These are phyloP conservation scores for Bembecia ichneumoniformis DNA, from an alignment of 2,888 invertebrate genomes.

Conservation along the genomic window DNA sequence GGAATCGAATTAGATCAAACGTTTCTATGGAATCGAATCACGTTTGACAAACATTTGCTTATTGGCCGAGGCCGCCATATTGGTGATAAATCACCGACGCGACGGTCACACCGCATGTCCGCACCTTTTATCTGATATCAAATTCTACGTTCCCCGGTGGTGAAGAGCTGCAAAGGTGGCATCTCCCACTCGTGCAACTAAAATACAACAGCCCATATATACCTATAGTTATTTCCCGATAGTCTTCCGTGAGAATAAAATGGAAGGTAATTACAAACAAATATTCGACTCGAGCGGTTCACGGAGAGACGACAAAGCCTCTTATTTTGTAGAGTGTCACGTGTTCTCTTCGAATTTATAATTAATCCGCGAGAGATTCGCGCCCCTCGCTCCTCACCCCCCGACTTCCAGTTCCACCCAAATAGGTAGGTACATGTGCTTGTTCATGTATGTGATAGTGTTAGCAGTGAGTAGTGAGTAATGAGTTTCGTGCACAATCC, in stretches of 20 bases:
- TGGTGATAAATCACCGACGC: conserved; percentile 14
- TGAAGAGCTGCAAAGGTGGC: no score
- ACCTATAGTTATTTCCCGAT: no score
- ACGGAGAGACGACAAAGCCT: background rate
- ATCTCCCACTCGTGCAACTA: no score
- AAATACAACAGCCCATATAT: no score
- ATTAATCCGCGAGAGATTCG: conserved; percentile 2
- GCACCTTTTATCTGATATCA: background rate
- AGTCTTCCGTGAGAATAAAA: no score
- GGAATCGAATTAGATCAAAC: background rate
- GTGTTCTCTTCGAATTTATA: conserved; percentile 1
- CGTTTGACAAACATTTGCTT: conserved; percentile 16
- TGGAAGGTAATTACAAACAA: background rate
- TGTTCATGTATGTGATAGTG: background rate
- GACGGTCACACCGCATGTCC: no score
- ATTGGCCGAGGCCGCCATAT: conserved; percentile 10
- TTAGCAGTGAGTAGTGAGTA: background rate
- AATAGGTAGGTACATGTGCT: background rate
- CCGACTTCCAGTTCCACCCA: background rate
- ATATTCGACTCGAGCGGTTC: background rate
- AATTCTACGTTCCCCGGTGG: background rate
- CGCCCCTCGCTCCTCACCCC: background rate
- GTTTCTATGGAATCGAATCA: conserved; percentile 5
- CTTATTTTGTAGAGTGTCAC: background rate
- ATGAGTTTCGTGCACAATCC: background rate